phyloP scores from a whole-genome alignment of 2,888 invertebrate genomes.

The Nemotelus nigrinus region DNA sequence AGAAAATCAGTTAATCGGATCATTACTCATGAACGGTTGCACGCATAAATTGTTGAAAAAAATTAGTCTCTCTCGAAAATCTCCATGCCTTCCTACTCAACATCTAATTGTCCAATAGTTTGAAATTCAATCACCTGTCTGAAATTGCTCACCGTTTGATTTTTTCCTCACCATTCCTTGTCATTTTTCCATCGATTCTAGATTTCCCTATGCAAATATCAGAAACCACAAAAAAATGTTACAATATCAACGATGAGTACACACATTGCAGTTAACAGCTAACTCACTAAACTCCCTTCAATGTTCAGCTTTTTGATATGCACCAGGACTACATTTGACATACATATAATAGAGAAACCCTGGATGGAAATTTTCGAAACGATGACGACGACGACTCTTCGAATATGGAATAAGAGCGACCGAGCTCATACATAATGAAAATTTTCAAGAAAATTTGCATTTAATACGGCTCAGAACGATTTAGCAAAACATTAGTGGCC shows the following conservation, averaged over 20 bases:
- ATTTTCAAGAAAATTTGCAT: constrained; percentile 46
- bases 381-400: background rate
- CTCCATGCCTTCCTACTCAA: too few species aligned
- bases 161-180: too few species aligned
- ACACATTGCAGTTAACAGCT: constrained; percentile 1
- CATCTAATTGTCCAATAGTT: too few species aligned
- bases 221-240: constrained; percentile 27
- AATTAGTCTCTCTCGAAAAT: too few species aligned
- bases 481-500: constrained; percentile 42
- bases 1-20: too few species aligned
- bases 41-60: too few species aligned
- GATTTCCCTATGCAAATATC: constrained; percentile 31
- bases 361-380: background rate
- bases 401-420: constrained; percentile 24
- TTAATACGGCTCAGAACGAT: constrained; percentile 46
- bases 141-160: too few species aligned
- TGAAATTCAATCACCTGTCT: too few species aligned
- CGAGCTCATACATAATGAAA: constrained; percentile 41
- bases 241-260: constrained; percentile 5
- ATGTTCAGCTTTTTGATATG: constrained; percentile 34
- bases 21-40: too few species aligned
- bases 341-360: constrained; percentile 6
- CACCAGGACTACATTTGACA: constrained; percentile 33
- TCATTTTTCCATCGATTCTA: background rate
- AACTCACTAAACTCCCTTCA: background rate